These are phyloP conservation scores for Dolichopus griseipennis DNA, from an alignment of 2,888 invertebrate species.

Conservation along the genomic window DNA sequence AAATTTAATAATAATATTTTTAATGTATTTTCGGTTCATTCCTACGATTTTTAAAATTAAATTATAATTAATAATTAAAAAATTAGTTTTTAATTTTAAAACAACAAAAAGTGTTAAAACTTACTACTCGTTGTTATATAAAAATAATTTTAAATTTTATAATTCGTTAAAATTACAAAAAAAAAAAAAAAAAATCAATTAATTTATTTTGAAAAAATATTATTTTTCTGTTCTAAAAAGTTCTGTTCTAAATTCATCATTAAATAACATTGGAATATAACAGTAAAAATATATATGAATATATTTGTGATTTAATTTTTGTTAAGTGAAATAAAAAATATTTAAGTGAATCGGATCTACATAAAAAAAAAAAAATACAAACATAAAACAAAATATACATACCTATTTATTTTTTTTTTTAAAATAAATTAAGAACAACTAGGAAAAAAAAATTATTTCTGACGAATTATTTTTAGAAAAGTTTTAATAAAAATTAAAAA, in stretches of 20 bases:
- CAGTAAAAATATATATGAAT: background rate
- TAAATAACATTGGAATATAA: background rate
- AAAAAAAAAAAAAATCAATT: too few relatives aligned
- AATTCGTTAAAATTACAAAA: too few relatives aligned
- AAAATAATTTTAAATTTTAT: too few relatives aligned
- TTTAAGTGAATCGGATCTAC: background rate
- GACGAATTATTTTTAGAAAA: conserved; percentile 4
- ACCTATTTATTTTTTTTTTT: background rate
- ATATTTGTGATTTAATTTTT: background rate
- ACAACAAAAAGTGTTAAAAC: too few relatives aligned
- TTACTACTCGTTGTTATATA: too few relatives aligned
- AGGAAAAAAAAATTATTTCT: background rate
- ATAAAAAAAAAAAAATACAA: too few relatives aligned
- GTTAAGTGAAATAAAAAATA: background rate
- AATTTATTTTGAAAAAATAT: too few relatives aligned
- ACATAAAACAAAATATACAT: background rate
- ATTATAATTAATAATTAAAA: too few relatives aligned
- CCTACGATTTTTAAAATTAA: conserved; percentile 12
- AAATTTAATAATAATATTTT: too few relatives aligned
- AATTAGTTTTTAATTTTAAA: too few relatives aligned
- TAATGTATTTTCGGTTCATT: conserved; percentile 12
- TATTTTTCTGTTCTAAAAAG: background rate
- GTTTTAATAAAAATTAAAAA: background rate
- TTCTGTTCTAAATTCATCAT: background rate
- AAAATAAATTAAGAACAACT: background rate